Percentiles rank a stretch among this genome's conserved stretches.
phyloP scores from a whole-genome alignment of 2,888 invertebrate genomes.

The Tenthredo notha region DNA sequence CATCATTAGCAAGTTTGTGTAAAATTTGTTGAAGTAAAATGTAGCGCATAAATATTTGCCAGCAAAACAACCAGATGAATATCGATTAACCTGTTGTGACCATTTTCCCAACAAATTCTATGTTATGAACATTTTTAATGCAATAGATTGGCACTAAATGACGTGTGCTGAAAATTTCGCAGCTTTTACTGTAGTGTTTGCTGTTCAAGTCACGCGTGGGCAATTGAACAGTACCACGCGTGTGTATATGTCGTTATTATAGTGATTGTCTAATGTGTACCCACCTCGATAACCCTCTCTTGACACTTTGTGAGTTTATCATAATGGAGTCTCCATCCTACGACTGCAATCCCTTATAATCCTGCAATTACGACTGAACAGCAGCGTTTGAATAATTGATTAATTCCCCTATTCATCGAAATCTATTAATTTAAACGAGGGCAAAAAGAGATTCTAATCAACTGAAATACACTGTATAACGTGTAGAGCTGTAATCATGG shows the following conservation, averaged over 20 bases:
- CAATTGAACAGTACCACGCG: background rate
- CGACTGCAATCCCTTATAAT: slow-evolving; percentile 7
- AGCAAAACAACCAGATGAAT: background rate
- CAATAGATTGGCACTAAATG: background rate
- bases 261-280: slow-evolving; percentile 19
- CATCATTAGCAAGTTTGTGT: background rate
- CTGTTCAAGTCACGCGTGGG: background rate
- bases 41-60: background rate
- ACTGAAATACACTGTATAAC: background rate
- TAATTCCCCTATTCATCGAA: slow-evolving; percentile 6
- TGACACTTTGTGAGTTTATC: slow-evolving; percentile 32
- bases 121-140: background rate
- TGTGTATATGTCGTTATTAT: background rate
- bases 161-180: slow-evolving; percentile 1
- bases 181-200: background rate
- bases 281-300: slow-evolving; percentile 24
- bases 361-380: slow-evolving; percentile 21
- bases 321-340: background rate
- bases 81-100: background rate
- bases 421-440: slow-evolving; percentile 14
- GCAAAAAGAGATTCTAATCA: slow-evolving; percentile 28
- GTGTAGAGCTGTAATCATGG: background rate
- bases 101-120: background rate
- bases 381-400: slow-evolving; percentile 19
- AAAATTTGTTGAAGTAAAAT: background rate